phyloP scores from a whole-genome alignment of 2,888 invertebrate genomes.

The Phymatocera aterrima region DNA sequence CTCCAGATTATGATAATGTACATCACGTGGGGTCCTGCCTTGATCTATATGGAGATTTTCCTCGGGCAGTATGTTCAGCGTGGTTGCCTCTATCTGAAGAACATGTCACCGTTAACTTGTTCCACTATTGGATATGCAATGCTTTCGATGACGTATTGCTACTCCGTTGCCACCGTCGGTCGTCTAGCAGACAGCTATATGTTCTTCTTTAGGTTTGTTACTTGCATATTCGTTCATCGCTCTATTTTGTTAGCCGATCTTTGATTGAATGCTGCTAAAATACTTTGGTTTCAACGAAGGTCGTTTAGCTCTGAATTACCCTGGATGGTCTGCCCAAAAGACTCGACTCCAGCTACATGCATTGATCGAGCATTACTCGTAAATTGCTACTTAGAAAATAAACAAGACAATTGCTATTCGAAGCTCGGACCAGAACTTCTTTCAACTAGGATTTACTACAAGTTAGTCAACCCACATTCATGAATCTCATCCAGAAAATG shows the following conservation, averaged over 20 bases:
- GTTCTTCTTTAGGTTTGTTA: conserved; percentile 24
- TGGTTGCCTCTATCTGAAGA: conserved; percentile 24
- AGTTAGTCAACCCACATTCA: background rate
- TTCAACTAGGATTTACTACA: conserved; percentile 26
- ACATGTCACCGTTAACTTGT: conserved; percentile 16
- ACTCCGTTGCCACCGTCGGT: background rate
- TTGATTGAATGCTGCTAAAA: background rate
- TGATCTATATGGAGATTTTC: conserved; percentile 33
- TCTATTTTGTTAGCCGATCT: background rate
- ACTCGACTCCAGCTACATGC: conserved; percentile 19
- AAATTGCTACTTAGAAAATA: conserved; percentile 7
- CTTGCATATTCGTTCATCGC: background rate
- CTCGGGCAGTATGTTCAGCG: conserved; percentile 27
- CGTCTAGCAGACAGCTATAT: conserved; percentile 18
- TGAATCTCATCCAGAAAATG: background rate
- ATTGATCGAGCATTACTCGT: conserved; percentile 20
- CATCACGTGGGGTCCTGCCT: conserved; percentile 9
- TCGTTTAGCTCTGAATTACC: conserved; percentile 29
- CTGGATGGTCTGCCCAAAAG: conserved; percentile 28
- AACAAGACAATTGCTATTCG: conserved; percentile 20
- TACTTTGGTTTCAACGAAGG: background rate
- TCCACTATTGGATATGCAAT: conserved; percentile 32
- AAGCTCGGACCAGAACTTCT: conserved; percentile 1
- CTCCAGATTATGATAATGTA: conserved; percentile 31
- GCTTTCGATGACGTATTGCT: conserved; percentile 20